Evolutionary conservation across 2,797 vertebrate genomes (phyloP), one percentile per base, ranked within the genome.

Genomic region (Sparus aurata): DNA sequence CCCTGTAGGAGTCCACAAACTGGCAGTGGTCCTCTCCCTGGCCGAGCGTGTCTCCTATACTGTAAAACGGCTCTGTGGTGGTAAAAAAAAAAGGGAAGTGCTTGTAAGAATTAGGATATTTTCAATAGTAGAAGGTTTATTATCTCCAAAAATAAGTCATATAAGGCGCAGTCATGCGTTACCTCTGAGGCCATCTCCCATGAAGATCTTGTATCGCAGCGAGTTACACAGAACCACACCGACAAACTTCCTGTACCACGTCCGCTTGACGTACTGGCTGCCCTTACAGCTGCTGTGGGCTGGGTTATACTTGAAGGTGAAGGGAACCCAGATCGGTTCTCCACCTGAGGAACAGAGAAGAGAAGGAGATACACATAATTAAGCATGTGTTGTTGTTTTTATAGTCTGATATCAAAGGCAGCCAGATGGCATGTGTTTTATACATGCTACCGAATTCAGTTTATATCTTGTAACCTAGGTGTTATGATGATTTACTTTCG

Each of bases 321-420:
- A 99, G 0, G 98, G 97, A 76, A 99, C 96, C 98, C 98, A 99
- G 91, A 99, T 99, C 41, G 98, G 98, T 89, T 99, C 98, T 22
- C 98, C 98, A 17, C 98, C 98, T 71, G 57, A 18, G 45, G 57
- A 59, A 15, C 41, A 69, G 25, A 25, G 3, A 27, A n/a, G 47
- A 73, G 57, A 18, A 38, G 57, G 17, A 25, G 22, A 59, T 41
- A 15, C 13, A 38, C 10, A 38, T 38, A 38, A 38, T 38, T 38
- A 1, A 41, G 9, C 8, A 41, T n/a, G n/a, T 38, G 12, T 15
- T 60, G 47, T 57, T 45, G 46, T 2, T 23, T 9, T 50, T 2
- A 18, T 18, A n/a, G 15, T 38, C 8, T 12, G 0, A 59, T 50
- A n/a, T 59, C 18, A 43, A 49, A 30, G 27, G 16, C n/a, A 18